Conservation (phyloP, 2,113 vertebrate species). For the Rhinoptilus africanus region DNA sequence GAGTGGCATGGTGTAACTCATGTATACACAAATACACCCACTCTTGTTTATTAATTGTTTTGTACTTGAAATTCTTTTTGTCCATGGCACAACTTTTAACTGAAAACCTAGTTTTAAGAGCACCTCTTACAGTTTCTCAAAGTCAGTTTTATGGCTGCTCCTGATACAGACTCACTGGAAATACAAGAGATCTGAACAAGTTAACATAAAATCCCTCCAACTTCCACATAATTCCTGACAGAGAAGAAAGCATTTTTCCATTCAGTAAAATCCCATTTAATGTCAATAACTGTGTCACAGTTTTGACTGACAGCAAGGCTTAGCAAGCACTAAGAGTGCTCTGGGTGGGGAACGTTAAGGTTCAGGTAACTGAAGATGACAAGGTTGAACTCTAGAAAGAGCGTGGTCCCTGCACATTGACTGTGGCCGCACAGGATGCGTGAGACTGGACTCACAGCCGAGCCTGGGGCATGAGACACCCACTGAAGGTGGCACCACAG, state of each 20-base stretch:
- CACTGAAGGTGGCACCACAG: background rate
- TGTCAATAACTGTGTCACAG: background rate
- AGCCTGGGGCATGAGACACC: rapidly evolving
- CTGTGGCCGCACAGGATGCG: background rate
- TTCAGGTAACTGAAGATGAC: background rate
- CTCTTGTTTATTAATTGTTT: background rate
- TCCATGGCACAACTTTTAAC: background rate
- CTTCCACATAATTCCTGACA: background rate
- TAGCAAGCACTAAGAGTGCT: background rate
- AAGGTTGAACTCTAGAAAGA: background rate
- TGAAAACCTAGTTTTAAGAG: background rate
- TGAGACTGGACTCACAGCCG: background rate
- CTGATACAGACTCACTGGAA: background rate
- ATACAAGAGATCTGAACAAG: background rate
- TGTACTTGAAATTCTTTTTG: background rate
- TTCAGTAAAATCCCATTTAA: background rate
- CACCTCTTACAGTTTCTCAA: background rate
- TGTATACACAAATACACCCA: background rate
- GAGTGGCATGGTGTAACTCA: background rate
- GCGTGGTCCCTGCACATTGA: background rate
- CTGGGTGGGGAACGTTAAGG: background rate
- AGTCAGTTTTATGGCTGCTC: background rate
- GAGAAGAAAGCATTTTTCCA: rapidly evolving
- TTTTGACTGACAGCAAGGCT: background rate
- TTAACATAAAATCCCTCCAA: background rate